A percentile compares a stretch with the other conserved stretches of the same genome.
Conservation (phyloP, 2,888 invertebrate genomes). For the Acheta domesticus region DNA sequence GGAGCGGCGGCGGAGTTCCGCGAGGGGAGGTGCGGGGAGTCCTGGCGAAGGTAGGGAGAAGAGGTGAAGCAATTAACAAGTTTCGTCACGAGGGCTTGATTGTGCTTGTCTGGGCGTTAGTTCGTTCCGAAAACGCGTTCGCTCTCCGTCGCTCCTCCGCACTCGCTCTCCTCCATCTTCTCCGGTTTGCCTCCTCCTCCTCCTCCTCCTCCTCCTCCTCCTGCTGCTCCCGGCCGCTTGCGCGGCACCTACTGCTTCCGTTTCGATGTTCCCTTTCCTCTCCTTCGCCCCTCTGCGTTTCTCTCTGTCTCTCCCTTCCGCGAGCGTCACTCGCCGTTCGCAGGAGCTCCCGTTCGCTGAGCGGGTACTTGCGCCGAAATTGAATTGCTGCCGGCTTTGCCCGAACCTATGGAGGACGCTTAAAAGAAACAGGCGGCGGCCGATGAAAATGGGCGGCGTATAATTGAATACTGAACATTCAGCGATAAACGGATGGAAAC, state of each 20-base stretch:
- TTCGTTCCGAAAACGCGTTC: background rate
- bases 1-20: background rate
- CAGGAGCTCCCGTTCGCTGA: too few species aligned
- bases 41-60: background rate
- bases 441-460: too few species aligned
- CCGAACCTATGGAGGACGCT: too few species aligned
- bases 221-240: background rate
- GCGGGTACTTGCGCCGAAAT: too few species aligned
- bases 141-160: background rate
- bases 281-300: background rate
- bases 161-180: background rate
- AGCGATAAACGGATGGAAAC: too few species aligned
- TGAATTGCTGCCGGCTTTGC: too few species aligned
- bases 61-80: constrained; percentile 18
- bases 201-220: background rate
- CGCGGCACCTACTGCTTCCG: background rate
- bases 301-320: background rate
- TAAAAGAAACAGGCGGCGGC: too few species aligned
- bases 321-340: too few species aligned
- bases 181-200: background rate
- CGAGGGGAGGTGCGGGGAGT: background rate
- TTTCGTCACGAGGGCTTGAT: constrained; percentile 10
- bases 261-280: background rate
- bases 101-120: background rate
- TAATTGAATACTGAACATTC: too few species aligned